phyloP scores from a whole-genome alignment of 1,140 invertebrate genomes.

The Coelopa frigida region DNA sequence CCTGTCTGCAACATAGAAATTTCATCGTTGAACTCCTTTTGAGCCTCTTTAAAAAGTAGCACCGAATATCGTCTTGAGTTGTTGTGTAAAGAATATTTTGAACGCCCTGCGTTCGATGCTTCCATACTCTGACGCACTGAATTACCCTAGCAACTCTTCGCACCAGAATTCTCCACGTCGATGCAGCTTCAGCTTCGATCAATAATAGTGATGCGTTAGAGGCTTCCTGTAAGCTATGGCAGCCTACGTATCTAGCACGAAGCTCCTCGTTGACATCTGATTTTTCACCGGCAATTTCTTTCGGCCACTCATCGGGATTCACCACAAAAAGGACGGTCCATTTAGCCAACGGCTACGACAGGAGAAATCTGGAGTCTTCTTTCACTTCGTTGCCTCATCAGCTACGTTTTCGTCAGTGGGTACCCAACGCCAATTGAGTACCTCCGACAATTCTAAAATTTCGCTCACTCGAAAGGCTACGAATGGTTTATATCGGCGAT shows the following conservation, averaged over 20 bases:
- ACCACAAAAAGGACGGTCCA: too few species aligned
- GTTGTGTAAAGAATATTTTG: too few species aligned
- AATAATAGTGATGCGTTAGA: not conserved
- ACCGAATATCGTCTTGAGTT: not conserved
- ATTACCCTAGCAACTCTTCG: not conserved
- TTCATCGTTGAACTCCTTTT: not conserved
- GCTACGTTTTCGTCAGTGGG: slow-evolving; percentile 29
- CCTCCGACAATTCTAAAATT: slow-evolving; percentile 23
- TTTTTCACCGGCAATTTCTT: too few species aligned
- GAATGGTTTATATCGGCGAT: slow-evolving; percentile 13
- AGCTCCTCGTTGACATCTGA: too few species aligned
- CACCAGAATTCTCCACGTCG: not conserved
- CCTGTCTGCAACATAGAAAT: not conserved
- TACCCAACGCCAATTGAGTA: slow-evolving; percentile 27
- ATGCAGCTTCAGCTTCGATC: not conserved
- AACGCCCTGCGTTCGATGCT: too few species aligned
- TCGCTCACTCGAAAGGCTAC: slow-evolving; percentile 21
- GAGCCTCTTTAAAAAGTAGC: not conserved
- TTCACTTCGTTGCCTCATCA: slow-evolving; percentile 16
- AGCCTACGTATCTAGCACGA: too few species aligned
- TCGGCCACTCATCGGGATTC: too few species aligned
- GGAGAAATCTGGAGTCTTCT: not conserved
- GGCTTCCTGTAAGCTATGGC: too few species aligned
- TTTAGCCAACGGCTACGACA: too few species aligned
- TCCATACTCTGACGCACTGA: not conserved